Evolutionary conservation across 92 coral and sea anemone species (phyloP), one percentile per base, ranked within the genome.

Genomic region (Chrysogorgia sp.): DNA sequence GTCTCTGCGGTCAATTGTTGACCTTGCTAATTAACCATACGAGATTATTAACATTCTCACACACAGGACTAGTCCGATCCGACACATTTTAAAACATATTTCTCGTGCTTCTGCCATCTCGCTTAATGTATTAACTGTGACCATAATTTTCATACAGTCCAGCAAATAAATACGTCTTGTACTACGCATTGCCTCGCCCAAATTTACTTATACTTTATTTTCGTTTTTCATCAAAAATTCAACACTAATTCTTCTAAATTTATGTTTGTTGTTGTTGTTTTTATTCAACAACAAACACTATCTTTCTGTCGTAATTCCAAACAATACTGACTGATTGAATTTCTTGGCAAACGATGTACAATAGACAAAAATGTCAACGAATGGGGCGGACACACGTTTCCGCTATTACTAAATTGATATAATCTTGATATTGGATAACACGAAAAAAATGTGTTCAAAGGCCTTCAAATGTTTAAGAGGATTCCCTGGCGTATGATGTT

Each of bases 1-100:
- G 12, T 35, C 48, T 29, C 55, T 72, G 79, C 52, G 79, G 79
- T 17, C 50, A 6, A 72, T 59, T 48, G 29, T 41, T 40, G 63
- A 57, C 63, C 63, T 57, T 57, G 63, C 63, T 29, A 17, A 3
- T 52, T 52, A 52, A n/a, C n/a, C n/a, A n/a, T n/a, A n/a, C n/a
- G n/a, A n/a, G n/a, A n/a, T n/a, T 52, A 52, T 17, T 23, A 52
- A 20, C 59, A 52, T 17, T 17, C 50, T 43, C 17, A 43, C 9
- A 8, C 10, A 43, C 17, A 17, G 9, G 50, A 9, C 17, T 17
- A 17, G 9, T 43, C 17, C 50, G 10, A 43, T 8, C 10, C 10
- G 17, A 8, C 17, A 8, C 50, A 8, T 8, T 8, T 17, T 8
- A 43, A 43, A 43, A 43, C 50, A 9, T 43, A 43, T 43, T 43